phyloP scores from a whole-genome alignment of 2,797 vertebrate species.

The Platyrinchus mystaceus region DNA sequence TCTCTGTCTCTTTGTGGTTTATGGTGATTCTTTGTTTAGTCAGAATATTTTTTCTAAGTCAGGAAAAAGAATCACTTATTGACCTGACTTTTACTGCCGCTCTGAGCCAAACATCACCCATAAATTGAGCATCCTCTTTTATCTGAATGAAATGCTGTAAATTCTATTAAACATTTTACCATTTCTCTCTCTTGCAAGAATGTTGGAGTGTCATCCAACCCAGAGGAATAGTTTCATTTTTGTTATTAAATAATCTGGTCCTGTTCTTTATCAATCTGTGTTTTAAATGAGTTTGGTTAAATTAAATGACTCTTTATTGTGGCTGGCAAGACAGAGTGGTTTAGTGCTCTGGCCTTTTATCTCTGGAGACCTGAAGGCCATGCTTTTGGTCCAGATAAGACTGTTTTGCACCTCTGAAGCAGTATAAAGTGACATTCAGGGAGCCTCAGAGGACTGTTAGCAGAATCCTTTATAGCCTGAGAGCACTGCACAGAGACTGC shows the following conservation, averaged over 20 bases:
- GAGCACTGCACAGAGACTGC: neutral
- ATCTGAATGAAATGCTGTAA: slow-evolving; percentile 53
- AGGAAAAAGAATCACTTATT: slow-evolving; percentile 36
- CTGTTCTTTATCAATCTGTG: slow-evolving; percentile 32
- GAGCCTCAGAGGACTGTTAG: neutral
- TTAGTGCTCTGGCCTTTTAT: slow-evolving; percentile 27
- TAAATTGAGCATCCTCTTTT: slow-evolving; percentile 59
- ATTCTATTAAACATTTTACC: slow-evolving; percentile 62
- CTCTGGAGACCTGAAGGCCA: slow-evolving; percentile 1
- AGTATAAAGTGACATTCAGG: neutral
- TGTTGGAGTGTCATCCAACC: neutral
- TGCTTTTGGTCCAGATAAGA: slow-evolving; percentile 27
- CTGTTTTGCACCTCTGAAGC: neutral
- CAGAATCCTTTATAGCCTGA: neutral
- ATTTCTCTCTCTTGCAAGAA: slow-evolving; percentile 18
- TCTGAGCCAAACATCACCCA: slow-evolving; percentile 38
- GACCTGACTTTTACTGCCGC: slow-evolving; percentile 58
- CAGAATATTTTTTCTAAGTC: slow-evolving; percentile 13
- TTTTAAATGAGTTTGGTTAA: slow-evolving; percentile 55
- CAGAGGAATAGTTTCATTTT: slow-evolving; percentile 27
- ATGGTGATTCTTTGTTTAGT: neutral
- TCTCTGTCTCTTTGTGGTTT: neutral
- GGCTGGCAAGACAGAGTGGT: slow-evolving; percentile 1
- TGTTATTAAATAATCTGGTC: slow-evolving; percentile 31
- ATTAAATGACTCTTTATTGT: slow-evolving; percentile 26